Conservation (phyloP, 2,888 invertebrate genomes). For the Synanthedon formicaeformis region DNA sequence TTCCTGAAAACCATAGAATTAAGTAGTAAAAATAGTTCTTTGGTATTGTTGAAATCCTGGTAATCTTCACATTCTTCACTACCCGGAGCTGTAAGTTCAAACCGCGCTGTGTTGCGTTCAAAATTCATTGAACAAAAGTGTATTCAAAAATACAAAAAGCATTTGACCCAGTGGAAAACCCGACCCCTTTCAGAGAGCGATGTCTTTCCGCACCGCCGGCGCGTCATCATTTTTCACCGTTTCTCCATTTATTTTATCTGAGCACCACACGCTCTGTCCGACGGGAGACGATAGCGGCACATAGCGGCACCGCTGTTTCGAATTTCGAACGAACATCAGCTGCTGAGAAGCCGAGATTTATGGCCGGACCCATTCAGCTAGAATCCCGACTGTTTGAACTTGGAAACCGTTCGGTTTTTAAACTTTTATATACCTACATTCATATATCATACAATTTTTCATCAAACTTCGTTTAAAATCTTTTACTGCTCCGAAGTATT, state of each 20-base stretch:
- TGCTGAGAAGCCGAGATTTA: constrained; percentile 64
- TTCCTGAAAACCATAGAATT: no score
- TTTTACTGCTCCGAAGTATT: neutral
- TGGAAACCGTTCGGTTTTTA: constrained; percentile 25
- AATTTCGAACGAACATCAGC: constrained; percentile 59
- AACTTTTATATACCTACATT: constrained; percentile 13
- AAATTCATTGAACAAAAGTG: neutral
- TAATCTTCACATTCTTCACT: no score
- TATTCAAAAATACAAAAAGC: constrained; percentile 15
- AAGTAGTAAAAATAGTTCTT: no score
- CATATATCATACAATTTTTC: no score
- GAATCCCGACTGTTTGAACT: constrained; percentile 51
- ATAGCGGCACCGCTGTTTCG: constrained; percentile 47
- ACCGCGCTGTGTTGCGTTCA: neutral
- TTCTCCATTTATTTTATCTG: constrained; percentile 69
- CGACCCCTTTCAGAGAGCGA: constrained; percentile 46
- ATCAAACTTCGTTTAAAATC: neutral
- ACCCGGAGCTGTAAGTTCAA: no score
- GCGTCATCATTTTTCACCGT: constrained; percentile 67
- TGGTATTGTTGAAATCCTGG: no score
- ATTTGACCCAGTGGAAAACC: constrained; percentile 41
- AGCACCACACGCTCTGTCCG: constrained; percentile 58
- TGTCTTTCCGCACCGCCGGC: constrained; percentile 53
- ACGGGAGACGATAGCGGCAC: constrained; percentile 34
- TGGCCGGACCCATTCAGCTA: constrained; percentile 54